A percentile compares a stretch with the other conserved stretches of the same genome.
Evolutionary conservation across 2,888 invertebrate species (phyloP).

Genomic region (Eudemis profundana): DNA sequence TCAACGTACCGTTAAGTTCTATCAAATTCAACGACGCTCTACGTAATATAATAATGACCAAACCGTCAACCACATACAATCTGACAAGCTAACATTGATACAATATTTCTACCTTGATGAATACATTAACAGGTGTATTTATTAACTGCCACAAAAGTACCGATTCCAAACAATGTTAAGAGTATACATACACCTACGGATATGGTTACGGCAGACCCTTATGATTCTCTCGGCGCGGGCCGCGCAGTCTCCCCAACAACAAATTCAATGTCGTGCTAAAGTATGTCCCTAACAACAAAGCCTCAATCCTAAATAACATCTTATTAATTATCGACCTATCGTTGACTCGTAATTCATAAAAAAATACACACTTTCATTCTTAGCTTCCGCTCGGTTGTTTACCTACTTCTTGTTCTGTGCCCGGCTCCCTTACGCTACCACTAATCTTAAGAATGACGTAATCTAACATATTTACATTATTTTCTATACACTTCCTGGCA

Average conservation of each 20-base stretch:
- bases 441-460: constrained; percentile 74
- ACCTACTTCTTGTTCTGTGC: constrained; percentile 66
- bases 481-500: constrained; percentile 80
- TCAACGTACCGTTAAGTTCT: constrained; percentile 61
- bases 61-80: constrained; percentile 74
- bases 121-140: constrained; percentile 82
- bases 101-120: constrained; percentile 79
- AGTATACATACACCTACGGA: constrained; percentile 73
- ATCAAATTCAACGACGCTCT: constrained; percentile 76
- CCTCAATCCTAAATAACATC: constrained; percentile 73
- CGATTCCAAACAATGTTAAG: constrained; percentile 73
- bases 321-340: constrained; percentile 69
- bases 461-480: constrained; percentile 75
- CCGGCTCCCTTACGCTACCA: constrained; percentile 70
- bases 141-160: constrained; percentile 76
- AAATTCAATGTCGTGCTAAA: constrained; percentile 56
- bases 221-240: constrained; percentile 64
- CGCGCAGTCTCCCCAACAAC: constrained; percentile 59
- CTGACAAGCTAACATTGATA: constrained; percentile 81
- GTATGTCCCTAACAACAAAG: constrained; percentile 61
- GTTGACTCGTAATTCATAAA: constrained; percentile 76
- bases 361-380: constrained; percentile 77
- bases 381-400: constrained; percentile 57
- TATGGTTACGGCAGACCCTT: constrained; percentile 78
- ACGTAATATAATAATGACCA: constrained; percentile 72